Evolutionary conservation across 2,797 vertebrate genomes (phyloP), one percentile per base, ranked within the genome.

Genomic region (Chloroceryle amazona): DNA sequence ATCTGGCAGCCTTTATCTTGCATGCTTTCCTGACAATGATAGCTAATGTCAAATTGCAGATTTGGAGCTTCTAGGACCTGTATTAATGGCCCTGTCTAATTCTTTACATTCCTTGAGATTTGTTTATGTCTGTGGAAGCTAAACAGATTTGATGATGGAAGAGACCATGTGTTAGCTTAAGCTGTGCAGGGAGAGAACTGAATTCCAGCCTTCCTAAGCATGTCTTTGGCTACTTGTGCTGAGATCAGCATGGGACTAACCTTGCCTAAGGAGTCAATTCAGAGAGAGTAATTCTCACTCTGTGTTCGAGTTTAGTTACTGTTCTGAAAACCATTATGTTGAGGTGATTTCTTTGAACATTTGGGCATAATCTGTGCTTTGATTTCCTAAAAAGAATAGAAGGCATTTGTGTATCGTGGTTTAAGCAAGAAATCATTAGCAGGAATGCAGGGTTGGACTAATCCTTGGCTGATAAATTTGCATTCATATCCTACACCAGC

Each of bases 71-170:
- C 52, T 74, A 78, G 61, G 41, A 47, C 26, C 25, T 75, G 12
- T 74, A 47, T 86, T 95, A 91, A 95, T 81, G 46, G 25, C 23
- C 33, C 22, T 81, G 23, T 65, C 90, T 92, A 88, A 90, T 87
- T 95, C 94, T 81, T 93, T 75, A 70, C 52, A 91, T 93, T 96
- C 81, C 68, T 91, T 80, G 68, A 73, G 57, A 74, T 91, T 73
- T 91, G 49, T 91, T 93, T 94, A 55, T 76, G 29, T 51, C 63
- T 75, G 2, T 60, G 44, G 62, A 93, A 63, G 29, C 66, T 72
- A 75, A 90, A 72, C n/a, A 78, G 76, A 89, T 81, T 49, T 88
- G n/a, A 16, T 76, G 44, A 75, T 78, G 49, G 76, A 85, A 73
- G 41, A 72, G 44, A 46, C 18, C 35, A 0, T 67, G 37, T 20